Conservation (phyloP, 2,888 invertebrate genomes). For the Gymnoscelis rufifasciata region DNA sequence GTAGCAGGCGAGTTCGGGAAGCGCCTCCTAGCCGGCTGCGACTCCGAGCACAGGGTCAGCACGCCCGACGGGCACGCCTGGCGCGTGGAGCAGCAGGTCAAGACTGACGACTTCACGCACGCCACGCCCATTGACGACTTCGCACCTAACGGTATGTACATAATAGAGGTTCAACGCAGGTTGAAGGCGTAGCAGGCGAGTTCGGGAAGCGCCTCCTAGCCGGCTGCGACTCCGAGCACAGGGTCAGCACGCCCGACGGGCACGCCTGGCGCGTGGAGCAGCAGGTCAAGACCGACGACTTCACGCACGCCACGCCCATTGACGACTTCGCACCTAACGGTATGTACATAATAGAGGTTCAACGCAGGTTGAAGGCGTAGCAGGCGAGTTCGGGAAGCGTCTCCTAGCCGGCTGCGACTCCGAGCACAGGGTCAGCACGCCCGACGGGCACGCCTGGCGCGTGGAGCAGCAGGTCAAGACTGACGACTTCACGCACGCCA, state of each 20-base stretch:
- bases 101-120: slow-evolving; percentile 91
- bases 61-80: slow-evolving; percentile 86
- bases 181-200: too few species aligned
- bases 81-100: slow-evolving; percentile 85
- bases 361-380: slow-evolving; percentile 88
- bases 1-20: too few species aligned
- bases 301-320: slow-evolving; percentile 89
- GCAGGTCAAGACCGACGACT: slow-evolving; percentile 91
- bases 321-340: slow-evolving; percentile 95
- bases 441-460: slow-evolving; percentile 83
- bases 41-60: slow-evolving; percentile 87
- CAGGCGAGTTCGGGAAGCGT: slow-evolving; percentile 91
- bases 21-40: too few species aligned
- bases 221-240: too few species aligned
- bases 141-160: slow-evolving; percentile 88
- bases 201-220: too few species aligned
- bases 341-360: too few species aligned
- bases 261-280: slow-evolving; percentile 86
- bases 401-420: slow-evolving; percentile 92
- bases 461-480: slow-evolving; percentile 90
- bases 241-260: slow-evolving; percentile 86
- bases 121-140: slow-evolving; percentile 91
- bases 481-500: slow-evolving; percentile 90
- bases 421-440: slow-evolving; percentile 88
- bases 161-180: too few species aligned